A percentile compares a stretch with the other conserved stretches of the same genome.
Evolutionary conservation across 2,113 vertebrate species (phyloP).

Genomic region (Semnornis frantzii): DNA sequence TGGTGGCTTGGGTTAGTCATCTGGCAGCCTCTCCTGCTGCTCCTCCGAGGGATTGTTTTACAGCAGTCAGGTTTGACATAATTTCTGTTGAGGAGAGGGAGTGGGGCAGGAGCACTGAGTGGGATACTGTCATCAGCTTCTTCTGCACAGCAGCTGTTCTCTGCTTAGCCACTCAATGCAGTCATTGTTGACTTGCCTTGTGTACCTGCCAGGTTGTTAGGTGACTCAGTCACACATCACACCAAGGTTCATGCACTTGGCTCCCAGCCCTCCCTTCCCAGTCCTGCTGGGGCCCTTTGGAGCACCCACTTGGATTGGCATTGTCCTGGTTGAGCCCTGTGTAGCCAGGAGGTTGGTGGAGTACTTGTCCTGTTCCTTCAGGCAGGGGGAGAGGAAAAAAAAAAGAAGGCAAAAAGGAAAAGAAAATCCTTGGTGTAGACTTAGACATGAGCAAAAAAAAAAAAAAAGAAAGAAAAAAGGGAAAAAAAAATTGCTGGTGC

Average conservation of each 20-base stretch:
- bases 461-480: not conserved
- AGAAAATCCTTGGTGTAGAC: not conserved
- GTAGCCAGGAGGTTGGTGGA: not conserved
- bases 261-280: not conserved
- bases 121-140: conserved; percentile 57
- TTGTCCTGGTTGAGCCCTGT: not conserved
- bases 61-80: conserved; percentile 43
- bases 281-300: not conserved
- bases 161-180: conserved; percentile 50
- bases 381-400: no score
- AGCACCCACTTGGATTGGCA: not conserved
- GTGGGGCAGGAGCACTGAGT: not conserved
- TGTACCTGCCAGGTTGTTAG: conserved; percentile 57
- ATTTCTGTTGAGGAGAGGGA: conserved; percentile 44
- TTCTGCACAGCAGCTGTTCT: conserved; percentile 65
- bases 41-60: conserved; percentile 49
- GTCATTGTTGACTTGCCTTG: conserved; percentile 61
- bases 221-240: conserved; percentile 61
- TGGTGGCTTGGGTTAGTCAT: conserved; percentile 72
- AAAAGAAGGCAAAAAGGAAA: not conserved
- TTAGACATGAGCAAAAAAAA: not conserved
- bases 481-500: not conserved
- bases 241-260: not conserved
- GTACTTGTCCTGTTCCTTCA: not conserved
- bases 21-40: conserved; percentile 55